phyloP scores from a whole-genome alignment of 2,113 vertebrate genomes.

The Morone chrysops region DNA sequence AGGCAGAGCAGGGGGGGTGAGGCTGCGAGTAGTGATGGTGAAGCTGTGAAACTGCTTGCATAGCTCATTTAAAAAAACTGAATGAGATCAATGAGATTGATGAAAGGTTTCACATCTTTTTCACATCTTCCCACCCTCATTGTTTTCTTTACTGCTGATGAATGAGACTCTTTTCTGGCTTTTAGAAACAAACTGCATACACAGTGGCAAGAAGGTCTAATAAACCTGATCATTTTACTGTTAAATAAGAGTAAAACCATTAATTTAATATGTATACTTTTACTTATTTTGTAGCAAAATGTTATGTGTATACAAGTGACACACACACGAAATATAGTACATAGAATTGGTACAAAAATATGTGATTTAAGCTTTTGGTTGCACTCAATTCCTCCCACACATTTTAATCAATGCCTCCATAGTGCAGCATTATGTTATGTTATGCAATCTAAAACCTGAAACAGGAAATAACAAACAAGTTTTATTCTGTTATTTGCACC shows the following conservation, averaged over 20 bases:
- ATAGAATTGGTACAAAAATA: background rate
- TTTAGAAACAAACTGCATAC: background rate
- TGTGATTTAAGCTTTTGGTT: background rate
- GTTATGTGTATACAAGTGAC: no score
- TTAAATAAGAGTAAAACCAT: background rate
- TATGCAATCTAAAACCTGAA: background rate
- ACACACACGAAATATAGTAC: background rate
- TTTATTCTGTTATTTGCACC: background rate
- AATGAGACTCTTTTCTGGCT: background rate
- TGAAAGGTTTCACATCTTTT: background rate
- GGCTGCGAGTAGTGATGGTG: conserved; percentile 28
- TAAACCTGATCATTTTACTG: no score
- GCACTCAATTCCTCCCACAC: background rate
- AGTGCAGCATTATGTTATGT: background rate
- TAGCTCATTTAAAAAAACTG: background rate
- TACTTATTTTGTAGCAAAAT: no score
- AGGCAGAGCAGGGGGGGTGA: background rate
- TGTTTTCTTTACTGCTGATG: background rate
- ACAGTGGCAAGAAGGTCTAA: no score
- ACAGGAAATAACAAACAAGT: background rate
- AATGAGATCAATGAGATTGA: background rate
- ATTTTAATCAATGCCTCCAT: background rate
- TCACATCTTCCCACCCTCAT: background rate
- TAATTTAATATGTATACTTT: no score
- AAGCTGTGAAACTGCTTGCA: conserved; percentile 7